Evolutionary conservation across 2,113 vertebrate species (phyloP), one percentile per base, ranked within the genome.

Genomic region (Epinephelus cyanopodus): DNA sequence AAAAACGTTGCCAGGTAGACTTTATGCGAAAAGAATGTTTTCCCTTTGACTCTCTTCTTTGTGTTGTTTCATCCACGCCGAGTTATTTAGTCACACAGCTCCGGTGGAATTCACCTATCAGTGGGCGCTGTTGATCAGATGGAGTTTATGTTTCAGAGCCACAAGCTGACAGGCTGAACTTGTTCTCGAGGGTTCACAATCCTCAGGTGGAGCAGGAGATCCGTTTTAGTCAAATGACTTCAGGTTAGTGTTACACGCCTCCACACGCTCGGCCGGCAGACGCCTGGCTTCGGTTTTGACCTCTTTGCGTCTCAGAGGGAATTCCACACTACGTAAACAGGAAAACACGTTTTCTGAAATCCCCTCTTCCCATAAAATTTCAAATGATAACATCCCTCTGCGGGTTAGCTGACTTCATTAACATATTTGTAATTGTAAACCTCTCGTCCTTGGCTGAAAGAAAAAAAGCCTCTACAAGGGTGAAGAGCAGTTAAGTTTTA

Each of bases 231-330:
- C 87, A 76, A 89, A 91, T 64, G 87, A 86, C 87, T 87, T 87
- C 47, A 83, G 92, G 88, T 92, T 94, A 89, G 81, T 87, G 91
- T 93, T 94, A 89, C 93, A 88, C 42, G 63, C 83, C 93, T 90
- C 83, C 57, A 58, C 89, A 81, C 77, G 79, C 79, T 82, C 25
- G 80, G 79, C 70, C 70, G 77, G 54, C 87, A 83, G n/a, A 89
- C 87, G 45, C 82, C 91, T 83, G 88, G 91, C 87, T 87, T 75
- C 11, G 48, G 68, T 71, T 85, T 54, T 91, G 90, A 94, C 91
- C 93, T 88, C 67, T 77, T 23, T 23, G 71, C 6, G 74, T 86
- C 90, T 85, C 87, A 4, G 14, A 60, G 86, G 91, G 87, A 92
- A 84, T 85, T 86, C 63, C 81, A 78, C 78, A 56, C 90, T 81